Base-by-base conservation (phyloP, 2,888 invertebrate genomes). In the Lochmaea capreae region DNA sequence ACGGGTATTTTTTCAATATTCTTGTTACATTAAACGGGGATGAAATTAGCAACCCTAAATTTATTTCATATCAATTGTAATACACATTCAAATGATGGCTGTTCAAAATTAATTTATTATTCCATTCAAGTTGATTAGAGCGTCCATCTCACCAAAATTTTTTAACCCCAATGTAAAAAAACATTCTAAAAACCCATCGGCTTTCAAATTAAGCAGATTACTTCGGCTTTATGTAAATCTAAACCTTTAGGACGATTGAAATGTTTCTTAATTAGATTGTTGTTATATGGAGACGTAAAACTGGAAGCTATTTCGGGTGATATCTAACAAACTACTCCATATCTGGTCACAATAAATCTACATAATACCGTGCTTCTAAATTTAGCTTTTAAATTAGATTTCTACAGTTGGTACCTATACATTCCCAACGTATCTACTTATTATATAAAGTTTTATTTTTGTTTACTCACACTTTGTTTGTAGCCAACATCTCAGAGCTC, bases 291-390 rank as follows among this genome's bases (percentile, higher is more conserved):
- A 77, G 76, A 75, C 59, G 77, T 59, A 77, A 74, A 77, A 77
- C 77, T 75, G 72, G 80, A 80, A 80, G 79, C 78, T 59, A 70
- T 72, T 71, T 73, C 46, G 65, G 67, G 67, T 71, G 76, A 76
- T 73, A 74, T 39, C 57, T 62, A 70, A 77, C 75, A 75, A 76
- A 77, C 71, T 65, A 75, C 52, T 65, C 65, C 72, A 67, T 61
- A 65, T n/a, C 59, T 16, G n/a, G 43, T 26, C 43, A 46, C n/a
- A 67, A 58, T 65, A 71, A 61, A 61, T 65, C 39, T 61, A 61
- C 61, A 67, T 72, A 62, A 62, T 62, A 62, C 33, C 42, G 12
- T 14, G 3, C 43, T 71, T 26, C 14, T 22, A n/a, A 42, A 16
- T 62, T 62, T 16, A 42, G 33, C n/a, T 62, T 52, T 52, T 52